Base-by-base conservation (phyloP, 2,888 invertebrate species). In the Bombyx huttoni region DNA sequence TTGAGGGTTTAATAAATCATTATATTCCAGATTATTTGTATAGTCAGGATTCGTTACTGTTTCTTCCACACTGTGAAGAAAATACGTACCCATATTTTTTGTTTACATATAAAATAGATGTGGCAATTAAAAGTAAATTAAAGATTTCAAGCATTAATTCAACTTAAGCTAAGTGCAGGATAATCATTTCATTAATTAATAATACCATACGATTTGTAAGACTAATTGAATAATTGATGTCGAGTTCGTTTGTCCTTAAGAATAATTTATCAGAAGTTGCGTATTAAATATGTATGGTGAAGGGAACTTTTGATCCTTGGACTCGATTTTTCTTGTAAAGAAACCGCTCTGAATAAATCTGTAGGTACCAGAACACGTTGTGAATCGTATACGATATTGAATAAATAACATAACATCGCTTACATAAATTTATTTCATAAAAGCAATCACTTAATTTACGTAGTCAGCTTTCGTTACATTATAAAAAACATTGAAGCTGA, bases 271-370 rank as follows among this genome's bases (percentile, higher is more conserved):
- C 9, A 1, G 40, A 40, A 40, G 40, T 40, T 40, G 40, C 12
- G 40, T 40, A 40, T 40, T 40, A 40, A 40, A 40, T 40, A 40
- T 40, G 40, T 40, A 40, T 40, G 40, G 40, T 40, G 40, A 40
- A 40, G 40, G 40, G 40, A 40, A 40, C 40, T 40, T 40, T 40
- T 40, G 9, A 40, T 40, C 40, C 40, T 40, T 40, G 40, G 40
- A 40, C 40, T 12, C 40, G 8, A 12, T 40, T 40, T 62, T 59
- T 51, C 58, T 57, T 55, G 50, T 47, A 49, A 53, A 51, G 49
- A 52, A 56, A 52, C 45, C 8, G 34, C 24, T 34, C n/a, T 34
- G 40, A 40, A 40, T 40, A 40, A 40, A 40, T 40, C 12, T 3
- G 24, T 24, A 24, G 12, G 40, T 40, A 10, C 40, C 6, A 40